phyloP scores from a whole-genome alignment of 2,888 invertebrate species.

The Tanypteryx hageni region DNA sequence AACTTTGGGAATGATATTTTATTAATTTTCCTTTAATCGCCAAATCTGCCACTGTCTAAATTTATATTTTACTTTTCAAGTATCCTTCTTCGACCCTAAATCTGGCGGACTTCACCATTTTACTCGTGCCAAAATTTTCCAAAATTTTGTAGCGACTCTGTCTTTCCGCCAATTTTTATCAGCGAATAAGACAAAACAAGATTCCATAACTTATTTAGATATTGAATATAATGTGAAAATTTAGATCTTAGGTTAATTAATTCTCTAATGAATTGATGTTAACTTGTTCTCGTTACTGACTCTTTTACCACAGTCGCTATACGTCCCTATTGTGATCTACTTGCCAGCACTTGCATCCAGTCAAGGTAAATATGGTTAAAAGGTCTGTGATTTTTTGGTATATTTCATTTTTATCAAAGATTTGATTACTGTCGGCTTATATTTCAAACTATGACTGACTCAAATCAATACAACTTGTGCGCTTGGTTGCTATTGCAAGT shows the following conservation, averaged over 20 bases:
- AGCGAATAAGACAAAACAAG: neutral
- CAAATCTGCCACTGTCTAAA: too few relatives aligned
- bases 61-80: neutral
- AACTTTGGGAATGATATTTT: too few relatives aligned
- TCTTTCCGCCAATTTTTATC: neutral
- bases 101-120: neutral
- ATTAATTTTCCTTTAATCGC: too few relatives aligned
- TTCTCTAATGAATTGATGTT: too few relatives aligned
- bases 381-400: neutral
- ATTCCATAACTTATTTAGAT: neutral
- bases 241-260: neutral
- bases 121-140: neutral
- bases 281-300: constrained; percentile 59
- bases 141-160: neutral
- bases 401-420: neutral
- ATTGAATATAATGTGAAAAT: neutral
- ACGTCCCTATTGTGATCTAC: constrained; percentile 91
- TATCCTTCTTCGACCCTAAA: neutral
- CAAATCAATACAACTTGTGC: neutral
- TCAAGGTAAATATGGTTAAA: constrained; percentile 43
- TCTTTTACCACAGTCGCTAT: constrained; percentile 77
- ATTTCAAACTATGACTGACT: neutral
- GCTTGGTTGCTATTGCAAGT: too few relatives aligned
- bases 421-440: constrained; percentile 16
- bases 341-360: constrained; percentile 83